phyloP scores from a whole-genome alignment of 2,797 vertebrate species.

The Spinus olivaceus region DNA sequence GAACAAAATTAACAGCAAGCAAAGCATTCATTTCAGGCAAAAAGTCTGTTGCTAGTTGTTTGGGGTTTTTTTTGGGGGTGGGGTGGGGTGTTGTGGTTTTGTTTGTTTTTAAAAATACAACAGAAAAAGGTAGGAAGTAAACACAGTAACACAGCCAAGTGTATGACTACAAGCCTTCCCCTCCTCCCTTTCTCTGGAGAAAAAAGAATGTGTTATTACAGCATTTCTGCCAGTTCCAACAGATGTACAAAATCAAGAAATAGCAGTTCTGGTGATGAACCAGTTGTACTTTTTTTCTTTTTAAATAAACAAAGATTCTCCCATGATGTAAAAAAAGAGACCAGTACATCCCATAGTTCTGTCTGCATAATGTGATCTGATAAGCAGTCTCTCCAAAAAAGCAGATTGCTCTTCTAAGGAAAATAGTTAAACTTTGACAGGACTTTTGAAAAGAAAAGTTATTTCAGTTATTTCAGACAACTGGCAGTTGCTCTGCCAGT shows the following conservation, averaged over 20 bases:
- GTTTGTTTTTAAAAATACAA: not conserved
- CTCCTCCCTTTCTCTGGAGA: slow-evolving; percentile 42
- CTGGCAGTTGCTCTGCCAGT: not conserved
- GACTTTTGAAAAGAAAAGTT: not conserved
- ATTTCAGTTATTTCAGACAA: not conserved
- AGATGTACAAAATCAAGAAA: slow-evolving; percentile 50
- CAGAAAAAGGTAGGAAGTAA: slow-evolving; percentile 1
- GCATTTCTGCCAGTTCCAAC: slow-evolving; percentile 39
- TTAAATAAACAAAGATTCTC: slow-evolving; percentile 29
- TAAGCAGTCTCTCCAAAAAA: not conserved
- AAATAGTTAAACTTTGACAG: not conserved
- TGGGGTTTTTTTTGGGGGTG: not conserved
- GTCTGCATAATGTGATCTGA: not conserved
- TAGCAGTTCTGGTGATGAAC: not conserved
- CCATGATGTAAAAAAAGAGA: not conserved
- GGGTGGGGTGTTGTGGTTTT: not conserved
- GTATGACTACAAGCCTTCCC: not conserved
- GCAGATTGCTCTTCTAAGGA: not conserved
- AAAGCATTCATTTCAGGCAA: not conserved
- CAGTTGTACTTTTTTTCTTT: not conserved
- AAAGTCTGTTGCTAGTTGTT: not conserved
- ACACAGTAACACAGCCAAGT: not conserved
- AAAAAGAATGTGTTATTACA: not conserved
- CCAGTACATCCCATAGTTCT: not conserved
- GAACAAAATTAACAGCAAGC: not conserved